phyloP scores from a whole-genome alignment of 2,797 vertebrate genomes.

The Hemitrygon akajei region DNA sequence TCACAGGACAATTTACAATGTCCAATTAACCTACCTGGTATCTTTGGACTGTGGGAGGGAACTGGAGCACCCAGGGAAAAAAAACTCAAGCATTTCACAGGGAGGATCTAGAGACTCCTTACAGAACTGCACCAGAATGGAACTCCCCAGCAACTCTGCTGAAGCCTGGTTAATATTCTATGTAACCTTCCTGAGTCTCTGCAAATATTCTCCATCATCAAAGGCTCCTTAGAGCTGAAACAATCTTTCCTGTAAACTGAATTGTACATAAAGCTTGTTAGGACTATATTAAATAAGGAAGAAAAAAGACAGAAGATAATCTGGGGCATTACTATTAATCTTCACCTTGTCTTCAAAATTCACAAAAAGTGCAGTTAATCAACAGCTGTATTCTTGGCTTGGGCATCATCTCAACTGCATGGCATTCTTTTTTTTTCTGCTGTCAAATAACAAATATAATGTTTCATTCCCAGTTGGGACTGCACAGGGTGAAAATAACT shows the following conservation, averaged over 20 bases:
- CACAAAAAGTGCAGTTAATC: not conserved
- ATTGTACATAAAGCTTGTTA: not conserved
- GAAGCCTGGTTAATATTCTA: not conserved
- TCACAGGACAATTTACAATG: no score
- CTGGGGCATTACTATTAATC: not conserved
- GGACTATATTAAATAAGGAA: not conserved
- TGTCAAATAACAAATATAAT: not conserved
- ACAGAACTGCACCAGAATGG: no score
- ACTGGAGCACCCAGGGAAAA: no score
- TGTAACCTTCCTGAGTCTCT: not conserved
- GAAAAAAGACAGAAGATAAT: not conserved
- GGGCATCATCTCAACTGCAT: not conserved
- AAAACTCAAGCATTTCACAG: no score
- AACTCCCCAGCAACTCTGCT: not conserved
- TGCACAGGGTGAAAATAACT: not conserved
- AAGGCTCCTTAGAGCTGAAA: not conserved
- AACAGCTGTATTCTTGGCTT: not conserved
- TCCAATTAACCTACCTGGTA: no score
- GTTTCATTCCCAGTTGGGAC: not conserved
- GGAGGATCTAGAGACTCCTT: no score
- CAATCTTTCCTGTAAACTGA: not conserved
- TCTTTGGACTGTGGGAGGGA: no score
- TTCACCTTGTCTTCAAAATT: not conserved
- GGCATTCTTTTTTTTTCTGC: not conserved
- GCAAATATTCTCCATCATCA: not conserved